Percentiles rank a stretch among this genome's conserved stretches.
These are phyloP conservation scores for Lutraria lutraria DNA, from an alignment of 2,888 invertebrate genomes.

Conservation along the genomic window DNA sequence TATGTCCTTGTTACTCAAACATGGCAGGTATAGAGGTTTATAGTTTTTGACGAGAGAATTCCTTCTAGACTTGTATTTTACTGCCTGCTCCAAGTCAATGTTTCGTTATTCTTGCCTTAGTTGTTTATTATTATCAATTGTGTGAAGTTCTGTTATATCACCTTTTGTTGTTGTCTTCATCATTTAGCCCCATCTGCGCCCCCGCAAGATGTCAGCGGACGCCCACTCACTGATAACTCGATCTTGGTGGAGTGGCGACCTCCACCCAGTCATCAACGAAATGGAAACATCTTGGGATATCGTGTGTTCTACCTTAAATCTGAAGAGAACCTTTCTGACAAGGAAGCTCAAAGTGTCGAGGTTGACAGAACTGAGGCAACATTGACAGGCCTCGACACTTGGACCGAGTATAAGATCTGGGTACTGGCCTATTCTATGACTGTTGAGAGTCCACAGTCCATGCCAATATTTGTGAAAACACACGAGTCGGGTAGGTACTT, in stretches of 20 bases:
- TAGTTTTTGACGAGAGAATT: background rate
- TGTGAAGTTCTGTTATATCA: constrained; percentile 67
- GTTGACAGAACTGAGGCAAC: constrained; percentile 89
- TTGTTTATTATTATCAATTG: constrained; percentile 49
- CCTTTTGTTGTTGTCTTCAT: constrained; percentile 65
- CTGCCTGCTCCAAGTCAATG: constrained; percentile 3
- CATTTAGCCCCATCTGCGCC: constrained; percentile 96
- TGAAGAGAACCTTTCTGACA: constrained; percentile 86
- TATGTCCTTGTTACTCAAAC: background rate
- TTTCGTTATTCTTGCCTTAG: constrained; percentile 20
- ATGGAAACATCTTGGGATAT: constrained; percentile 89
- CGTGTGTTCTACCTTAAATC: constrained; percentile 87
- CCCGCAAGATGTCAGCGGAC: constrained; percentile 96
- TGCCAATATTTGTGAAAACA: constrained; percentile 96
- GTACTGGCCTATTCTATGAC: constrained; percentile 98
- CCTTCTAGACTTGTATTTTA: background rate
- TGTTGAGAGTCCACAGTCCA: constrained; percentile 97
- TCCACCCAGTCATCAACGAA: constrained; percentile 95
- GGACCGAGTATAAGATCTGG: constrained; percentile 99
- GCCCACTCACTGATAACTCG: constrained; percentile 93
- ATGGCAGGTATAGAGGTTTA: background rate
- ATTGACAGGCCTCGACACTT: constrained; percentile 95
- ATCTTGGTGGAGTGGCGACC: constrained; percentile 97
- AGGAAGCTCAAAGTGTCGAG: constrained; percentile 88
- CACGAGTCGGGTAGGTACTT: constrained; percentile 98